Conservation (phyloP, 2,797 vertebrate genomes). For the Euthynnus affinis region DNA sequence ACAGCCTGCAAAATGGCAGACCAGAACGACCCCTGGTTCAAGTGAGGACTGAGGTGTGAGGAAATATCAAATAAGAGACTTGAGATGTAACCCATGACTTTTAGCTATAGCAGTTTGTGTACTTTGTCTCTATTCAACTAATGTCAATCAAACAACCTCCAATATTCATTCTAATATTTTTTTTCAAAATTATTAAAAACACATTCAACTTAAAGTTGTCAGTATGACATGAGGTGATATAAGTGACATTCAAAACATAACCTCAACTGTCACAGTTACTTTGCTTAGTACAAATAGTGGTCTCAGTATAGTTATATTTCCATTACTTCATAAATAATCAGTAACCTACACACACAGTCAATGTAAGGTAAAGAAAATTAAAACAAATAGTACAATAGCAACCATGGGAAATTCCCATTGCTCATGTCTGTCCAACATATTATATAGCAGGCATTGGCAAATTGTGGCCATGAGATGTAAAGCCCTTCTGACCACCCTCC, state of each 20-base stretch:
- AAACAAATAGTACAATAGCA: conserved; percentile 21
- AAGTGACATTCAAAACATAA: conserved; percentile 40
- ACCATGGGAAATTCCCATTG: conserved; percentile 13
- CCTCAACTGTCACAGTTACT: conserved; percentile 49
- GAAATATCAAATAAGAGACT: no score
- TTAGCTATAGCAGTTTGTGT: no score
- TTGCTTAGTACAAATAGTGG: conserved; percentile 18
- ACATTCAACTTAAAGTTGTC: not conserved
- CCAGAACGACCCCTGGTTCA: no score
- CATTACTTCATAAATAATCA: conserved; percentile 49
- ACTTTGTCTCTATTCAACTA: no score
- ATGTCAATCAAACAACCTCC: no score
- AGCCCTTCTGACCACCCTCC: not conserved
- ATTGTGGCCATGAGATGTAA: not conserved
- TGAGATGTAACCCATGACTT: no score
- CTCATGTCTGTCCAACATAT: not conserved
- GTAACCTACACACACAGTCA: conserved; percentile 28
- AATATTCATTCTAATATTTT: no score
- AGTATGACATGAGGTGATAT: conserved; percentile 28
- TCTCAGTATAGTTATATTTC: conserved; percentile 30
- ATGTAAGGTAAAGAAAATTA: conserved; percentile 32
- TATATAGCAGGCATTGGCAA: not conserved
- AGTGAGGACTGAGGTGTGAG: no score
- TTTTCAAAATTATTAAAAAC: no score
- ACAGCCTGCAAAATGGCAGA: no score